phyloP scores from a whole-genome alignment of 2,888 invertebrate species.

The Julus scandinavius region DNA sequence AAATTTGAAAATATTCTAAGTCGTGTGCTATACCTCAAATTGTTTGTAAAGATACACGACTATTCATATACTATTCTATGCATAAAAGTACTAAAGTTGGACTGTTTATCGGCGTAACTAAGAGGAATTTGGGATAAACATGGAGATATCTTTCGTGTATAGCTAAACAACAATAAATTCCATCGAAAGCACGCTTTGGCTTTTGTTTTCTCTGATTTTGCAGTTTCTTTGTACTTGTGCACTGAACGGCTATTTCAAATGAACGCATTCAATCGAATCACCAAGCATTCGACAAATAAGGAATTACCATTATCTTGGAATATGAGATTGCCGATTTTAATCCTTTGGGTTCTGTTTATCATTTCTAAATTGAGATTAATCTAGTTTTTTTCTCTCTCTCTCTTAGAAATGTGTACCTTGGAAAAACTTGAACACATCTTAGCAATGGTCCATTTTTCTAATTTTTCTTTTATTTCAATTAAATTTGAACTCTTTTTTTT shows the following conservation, averaged over 20 bases:
- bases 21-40: neutral
- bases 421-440: neutral
- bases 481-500: neutral
- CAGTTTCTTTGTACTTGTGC: constrained; percentile 12
- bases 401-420: neutral
- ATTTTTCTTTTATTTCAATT: constrained; percentile 7
- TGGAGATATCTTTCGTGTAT: neutral
- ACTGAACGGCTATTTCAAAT: neutral
- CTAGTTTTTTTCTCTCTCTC: neutral
- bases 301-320: neutral
- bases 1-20: neutral
- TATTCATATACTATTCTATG: neutral
- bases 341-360: neutral
- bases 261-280: constrained; percentile 13
- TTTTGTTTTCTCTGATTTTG: constrained; percentile 10
- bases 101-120: neutral
- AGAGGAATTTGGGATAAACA: neutral
- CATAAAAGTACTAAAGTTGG: neutral
- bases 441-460: neutral
- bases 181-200: neutral
- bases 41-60: neutral
- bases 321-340: neutral
- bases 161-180: neutral
- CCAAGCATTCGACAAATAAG: constrained; percentile 17
- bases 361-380: neutral